Percentiles rank a stretch among this genome's conserved stretches.
phyloP scores from a whole-genome alignment of 2,797 vertebrate genomes.

The Syngnathus acus region DNA sequence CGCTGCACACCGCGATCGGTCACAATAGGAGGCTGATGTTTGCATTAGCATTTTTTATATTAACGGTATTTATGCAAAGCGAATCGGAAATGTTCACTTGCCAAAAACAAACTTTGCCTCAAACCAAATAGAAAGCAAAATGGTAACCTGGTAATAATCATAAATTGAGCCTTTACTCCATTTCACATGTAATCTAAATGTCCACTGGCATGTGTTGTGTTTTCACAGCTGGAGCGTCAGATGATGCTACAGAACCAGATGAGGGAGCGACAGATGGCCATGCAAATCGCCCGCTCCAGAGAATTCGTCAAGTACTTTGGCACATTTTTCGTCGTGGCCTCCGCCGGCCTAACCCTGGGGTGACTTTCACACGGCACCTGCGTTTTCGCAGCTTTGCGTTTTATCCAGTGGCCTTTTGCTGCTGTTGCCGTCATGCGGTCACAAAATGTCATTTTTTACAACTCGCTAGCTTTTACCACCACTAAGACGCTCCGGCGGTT shows the following conservation, averaged over 20 bases:
- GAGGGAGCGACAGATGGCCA: conserved; percentile 82
- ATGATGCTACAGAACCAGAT: conserved; percentile 86
- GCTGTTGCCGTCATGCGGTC: neutral
- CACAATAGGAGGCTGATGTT: neutral
- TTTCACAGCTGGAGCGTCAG: conserved; percentile 81
- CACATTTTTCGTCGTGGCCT: conserved; percentile 71
- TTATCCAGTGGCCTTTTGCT: neutral
- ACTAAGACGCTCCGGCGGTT: neutral
- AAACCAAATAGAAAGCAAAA: neutral
- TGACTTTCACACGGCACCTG: conserved; percentile 37
- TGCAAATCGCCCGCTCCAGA: conserved; percentile 84
- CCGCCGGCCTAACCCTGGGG: conserved; percentile 72
- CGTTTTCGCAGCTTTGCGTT: neutral
- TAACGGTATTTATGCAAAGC: too few relatives aligned
- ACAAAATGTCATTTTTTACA: neutral
- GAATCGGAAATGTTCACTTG: too few relatives aligned
- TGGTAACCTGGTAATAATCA: too few relatives aligned
- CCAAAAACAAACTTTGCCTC: too few relatives aligned
- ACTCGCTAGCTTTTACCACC: neutral
- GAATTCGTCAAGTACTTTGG: conserved; percentile 87
- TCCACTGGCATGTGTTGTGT: neutral
- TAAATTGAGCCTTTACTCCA: too few relatives aligned
- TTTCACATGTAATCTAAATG: neutral
- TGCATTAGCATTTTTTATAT: neutral
- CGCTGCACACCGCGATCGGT: neutral